Percentiles rank a stretch among this genome's conserved stretches.
phyloP scores from a whole-genome alignment of 2,113 vertebrate species.

The Phycodurus eques region DNA sequence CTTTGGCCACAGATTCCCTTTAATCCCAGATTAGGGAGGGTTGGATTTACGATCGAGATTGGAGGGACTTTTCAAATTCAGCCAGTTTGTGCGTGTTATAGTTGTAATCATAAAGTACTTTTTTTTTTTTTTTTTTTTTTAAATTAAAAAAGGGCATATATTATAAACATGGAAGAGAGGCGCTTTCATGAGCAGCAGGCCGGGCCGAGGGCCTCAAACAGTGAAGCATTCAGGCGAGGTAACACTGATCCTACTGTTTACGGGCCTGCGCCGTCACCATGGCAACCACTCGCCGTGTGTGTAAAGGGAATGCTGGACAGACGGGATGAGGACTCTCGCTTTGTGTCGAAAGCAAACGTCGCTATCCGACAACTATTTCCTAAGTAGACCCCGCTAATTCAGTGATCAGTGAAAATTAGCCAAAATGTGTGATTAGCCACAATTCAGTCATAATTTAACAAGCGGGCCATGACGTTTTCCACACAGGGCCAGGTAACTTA shows the following conservation, averaged over 20 bases:
- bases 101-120: background rate
- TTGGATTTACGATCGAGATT: background rate
- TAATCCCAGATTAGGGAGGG: slow-evolving; percentile 9
- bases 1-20: background rate
- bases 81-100: background rate
- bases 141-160: background rate
- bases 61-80: background rate
- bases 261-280: slow-evolving; percentile 45
- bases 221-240: slow-evolving; percentile 68
- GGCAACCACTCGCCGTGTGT: slow-evolving; percentile 48
- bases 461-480: too few relatives aligned
- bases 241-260: slow-evolving; percentile 78
- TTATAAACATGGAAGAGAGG: slow-evolving; percentile 40
- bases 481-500: too few relatives aligned
- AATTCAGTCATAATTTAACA: too few relatives aligned
- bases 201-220: slow-evolving; percentile 38
- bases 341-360: background rate
- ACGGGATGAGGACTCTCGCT: background rate
- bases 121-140: background rate
- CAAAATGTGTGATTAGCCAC: too few relatives aligned
- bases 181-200: slow-evolving; percentile 55
- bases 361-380: too few relatives aligned
- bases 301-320: background rate
- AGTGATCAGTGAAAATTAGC: too few relatives aligned
- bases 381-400: too few relatives aligned